Evolutionary conservation across 2,888 invertebrate genomes (phyloP), one percentile per base, ranked within the genome.

Genomic region (Meteorus cinctellus): DNA sequence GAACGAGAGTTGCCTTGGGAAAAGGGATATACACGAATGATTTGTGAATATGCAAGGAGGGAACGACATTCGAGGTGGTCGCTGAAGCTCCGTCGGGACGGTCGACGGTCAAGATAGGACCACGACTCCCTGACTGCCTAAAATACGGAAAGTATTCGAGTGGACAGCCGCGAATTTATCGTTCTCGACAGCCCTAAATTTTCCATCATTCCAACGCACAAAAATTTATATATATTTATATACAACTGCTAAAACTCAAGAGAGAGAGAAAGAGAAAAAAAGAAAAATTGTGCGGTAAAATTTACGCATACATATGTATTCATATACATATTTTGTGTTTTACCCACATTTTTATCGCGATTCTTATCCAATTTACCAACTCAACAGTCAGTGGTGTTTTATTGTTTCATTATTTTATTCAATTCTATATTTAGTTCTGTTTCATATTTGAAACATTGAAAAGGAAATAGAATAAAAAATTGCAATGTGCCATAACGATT

Each of bases 141-240:
- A 87, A 89, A 88, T 85, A 89, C 84, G 88, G 87, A 89, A 89
- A 89, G 89, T 89, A 89, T 88, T 89, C 87, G 86, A 89, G 88
- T 87, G 87, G 89, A 89, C 89, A 87, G 89, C 87, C 86, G 86
- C 85, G 86, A 89, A 89, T 89, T 89, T 89, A 89, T 88, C 86
- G 89, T 84, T 80, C 84, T 78, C 79, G 81, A 83, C 79, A 82
- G 83, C 86, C 88, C 86, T 89, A 88, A 89, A 89, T 89, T 89
- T 89, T 88, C 88, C 88, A 88, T 88, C 86, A 88, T 85, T 84
- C 83, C 55, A 73, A 73, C 66, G 51, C 51, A 55, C 36, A 63
- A 72, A 72, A n/a, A 71, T 29, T 60, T 36, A 41, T 36, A 59
- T 34, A 67, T 55, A 45, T 71, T 24, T 29, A 59, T 41, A 41